phyloP scores from a whole-genome alignment of 2,888 invertebrate genomes.

The Neelides folsomi region DNA sequence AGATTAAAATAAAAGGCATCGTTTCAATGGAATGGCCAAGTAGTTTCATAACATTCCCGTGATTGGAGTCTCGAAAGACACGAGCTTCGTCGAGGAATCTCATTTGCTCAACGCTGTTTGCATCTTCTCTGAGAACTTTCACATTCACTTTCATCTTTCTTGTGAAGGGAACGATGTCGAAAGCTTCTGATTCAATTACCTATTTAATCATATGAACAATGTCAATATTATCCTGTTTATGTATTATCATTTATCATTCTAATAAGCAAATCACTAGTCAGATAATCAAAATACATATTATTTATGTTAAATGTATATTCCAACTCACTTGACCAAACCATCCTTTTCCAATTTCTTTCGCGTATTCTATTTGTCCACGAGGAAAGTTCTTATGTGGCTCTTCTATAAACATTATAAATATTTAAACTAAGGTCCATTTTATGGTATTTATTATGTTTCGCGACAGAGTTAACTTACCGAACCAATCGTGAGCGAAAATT shows the following conservation, averaged over 20 bases:
- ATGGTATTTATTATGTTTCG: no score
- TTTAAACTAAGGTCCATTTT: no score
- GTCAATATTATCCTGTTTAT: no score
- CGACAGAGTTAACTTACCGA: constrained; percentile 24
- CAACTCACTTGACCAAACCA: constrained; percentile 62
- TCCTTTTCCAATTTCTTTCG: constrained; percentile 65
- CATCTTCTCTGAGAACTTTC: constrained; percentile 49
- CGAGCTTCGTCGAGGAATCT: constrained; percentile 63
- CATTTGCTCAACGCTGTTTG: constrained; percentile 56
- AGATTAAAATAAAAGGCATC: constrained; percentile 55
- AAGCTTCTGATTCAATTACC: constrained; percentile 32
- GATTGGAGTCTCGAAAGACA: constrained; percentile 55
- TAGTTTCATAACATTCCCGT: constrained; percentile 57
- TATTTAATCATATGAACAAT: no score
- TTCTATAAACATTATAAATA: constrained; percentile 37
- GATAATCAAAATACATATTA: no score
- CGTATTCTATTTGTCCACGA: constrained; percentile 61
- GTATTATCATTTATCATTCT: no score
- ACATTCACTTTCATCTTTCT: constrained; percentile 25
- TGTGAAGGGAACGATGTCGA: constrained; percentile 29
- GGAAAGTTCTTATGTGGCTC: constrained; percentile 51
- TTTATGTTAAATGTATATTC: no score
- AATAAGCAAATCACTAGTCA: no score
- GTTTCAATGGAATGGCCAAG: constrained; percentile 62
- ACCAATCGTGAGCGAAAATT: constrained; percentile 32